Base-by-base conservation (phyloP, 2,888 invertebrate genomes). In the Erpobdella octoculata region DNA sequence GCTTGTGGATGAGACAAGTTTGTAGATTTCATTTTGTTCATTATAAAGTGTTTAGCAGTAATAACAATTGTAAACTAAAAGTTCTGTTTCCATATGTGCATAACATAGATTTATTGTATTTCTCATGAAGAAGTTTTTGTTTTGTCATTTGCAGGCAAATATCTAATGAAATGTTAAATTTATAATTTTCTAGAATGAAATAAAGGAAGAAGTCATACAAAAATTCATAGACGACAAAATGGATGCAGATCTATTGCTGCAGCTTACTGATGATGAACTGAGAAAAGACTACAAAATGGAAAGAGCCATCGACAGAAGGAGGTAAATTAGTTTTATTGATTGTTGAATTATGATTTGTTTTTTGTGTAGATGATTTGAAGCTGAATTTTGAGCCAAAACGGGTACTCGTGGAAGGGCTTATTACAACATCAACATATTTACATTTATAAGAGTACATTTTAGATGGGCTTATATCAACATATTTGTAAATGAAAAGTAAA, bases 1-100 rank as follows among this genome's bases (percentile, higher is more conserved):
- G 90, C 78, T 94, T 96, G 84, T 98, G 97, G 97, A 93, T 98
- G 0, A 93, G 92, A 81, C 96, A 97, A 87, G 85, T 85, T 71
- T 48, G 74, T 31, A 35, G n/a, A n/a, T n/a, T n/a, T n/a, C n/a
- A n/a, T n/a, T n/a, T n/a, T n/a, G n/a, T 53, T n/a, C 53, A 18
- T 12, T 53, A 8, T 53, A 3, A 1, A 6, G 35, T 33, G 53
- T 41, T 53, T 53, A 48, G 15, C 53, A 25, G 25, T 37, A 71
- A 71, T n/a, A n/a, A 71, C 71, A 38, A n/a, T 21, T 71, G 33
- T 70, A 70, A 35, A 35, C 2, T 1, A 69, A n/a, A 21, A 21
- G 36, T 15, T 9, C 18, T 71, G 18, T 6, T 18, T n/a, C 6
- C 70, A 68, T 2, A 2, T 71, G 58, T 70, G n/a, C 48, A 25